Evolutionary conservation across 2,888 invertebrate genomes (phyloP).

Genomic region (Hylaea fasciaria): DNA sequence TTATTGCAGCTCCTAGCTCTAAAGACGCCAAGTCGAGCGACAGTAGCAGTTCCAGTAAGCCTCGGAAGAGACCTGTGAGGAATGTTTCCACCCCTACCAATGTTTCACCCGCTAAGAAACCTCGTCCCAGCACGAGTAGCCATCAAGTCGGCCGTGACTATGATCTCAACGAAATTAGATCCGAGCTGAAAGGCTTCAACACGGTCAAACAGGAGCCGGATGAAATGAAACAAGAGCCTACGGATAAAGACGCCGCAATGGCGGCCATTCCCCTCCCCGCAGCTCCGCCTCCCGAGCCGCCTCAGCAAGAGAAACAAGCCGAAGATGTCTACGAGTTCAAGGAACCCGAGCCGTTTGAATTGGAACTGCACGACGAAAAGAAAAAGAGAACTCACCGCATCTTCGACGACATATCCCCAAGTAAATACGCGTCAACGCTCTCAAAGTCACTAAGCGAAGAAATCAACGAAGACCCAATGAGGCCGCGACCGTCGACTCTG

Average conservation of each 20-base stretch:
- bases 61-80: slow-evolving; percentile 71
- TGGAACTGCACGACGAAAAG: slow-evolving; percentile 88
- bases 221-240: slow-evolving; percentile 64
- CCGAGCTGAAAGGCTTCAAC: slow-evolving; percentile 91
- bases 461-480: slow-evolving; percentile 77
- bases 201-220: slow-evolving; percentile 81
- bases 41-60: slow-evolving; percentile 73
- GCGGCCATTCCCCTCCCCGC: slow-evolving; percentile 44
- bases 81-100: slow-evolving; percentile 67
- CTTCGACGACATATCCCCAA: slow-evolving; percentile 81
- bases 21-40: slow-evolving; percentile 76
- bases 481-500: slow-evolving; percentile 62
- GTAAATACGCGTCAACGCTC: slow-evolving; percentile 75
- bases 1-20: slow-evolving; percentile 63
- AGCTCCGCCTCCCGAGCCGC: slow-evolving; percentile 53
- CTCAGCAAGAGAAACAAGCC: slow-evolving; percentile 70
- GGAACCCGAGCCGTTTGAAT: slow-evolving; percentile 94
- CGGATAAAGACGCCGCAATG: slow-evolving; percentile 56
- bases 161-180: slow-evolving; percentile 93
- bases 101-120: slow-evolving; percentile 70
- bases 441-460: slow-evolving; percentile 84
- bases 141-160: slow-evolving; percentile 88
- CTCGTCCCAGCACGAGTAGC: slow-evolving; percentile 56
- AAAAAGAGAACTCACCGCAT: slow-evolving; percentile 81
- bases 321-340: slow-evolving; percentile 94